These are phyloP conservation scores for Temnothorax ravouxi DNA, from an alignment of 2,888 invertebrate genomes.

Conservation along the genomic window DNA sequence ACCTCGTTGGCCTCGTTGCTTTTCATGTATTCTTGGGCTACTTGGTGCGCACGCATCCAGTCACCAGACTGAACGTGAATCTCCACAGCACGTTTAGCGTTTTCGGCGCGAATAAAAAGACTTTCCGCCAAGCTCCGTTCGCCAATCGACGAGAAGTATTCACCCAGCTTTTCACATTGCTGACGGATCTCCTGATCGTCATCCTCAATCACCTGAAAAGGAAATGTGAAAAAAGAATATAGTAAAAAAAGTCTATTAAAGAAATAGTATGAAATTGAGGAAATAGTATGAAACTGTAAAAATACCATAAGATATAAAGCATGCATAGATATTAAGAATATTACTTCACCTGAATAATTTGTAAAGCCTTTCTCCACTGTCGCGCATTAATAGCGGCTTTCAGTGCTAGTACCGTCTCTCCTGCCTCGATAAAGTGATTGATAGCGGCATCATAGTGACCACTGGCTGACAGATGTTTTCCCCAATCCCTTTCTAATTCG, in stretches of 20 bases:
- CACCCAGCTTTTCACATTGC: constrained; percentile 95
- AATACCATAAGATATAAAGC: not conserved
- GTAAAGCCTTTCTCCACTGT: constrained; percentile 98
- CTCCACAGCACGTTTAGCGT: constrained; percentile 95
- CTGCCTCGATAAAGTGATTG: constrained; percentile 99
- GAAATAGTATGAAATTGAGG: not conserved
- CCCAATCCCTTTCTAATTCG: constrained; percentile 97
- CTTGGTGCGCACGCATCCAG: constrained; percentile 94
- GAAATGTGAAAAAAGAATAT: not conserved
- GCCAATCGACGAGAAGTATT: constrained; percentile 93
- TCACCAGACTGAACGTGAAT: constrained; percentile 94
- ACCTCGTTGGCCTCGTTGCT: constrained; percentile 92
- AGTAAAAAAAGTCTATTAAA: not conserved
- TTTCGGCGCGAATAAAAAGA: constrained; percentile 93
- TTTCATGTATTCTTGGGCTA: constrained; percentile 92
- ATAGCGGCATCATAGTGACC: constrained; percentile 98
- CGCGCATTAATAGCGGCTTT: constrained; percentile 96
- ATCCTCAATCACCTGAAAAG: constrained; percentile 92
- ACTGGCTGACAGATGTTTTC: constrained; percentile 92
- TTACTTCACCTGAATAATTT: constrained; percentile 90
- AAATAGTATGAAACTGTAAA: not conserved
- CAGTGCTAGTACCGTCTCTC: constrained; percentile 94
- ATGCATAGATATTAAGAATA: not conserved
- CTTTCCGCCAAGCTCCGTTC: constrained; percentile 96
- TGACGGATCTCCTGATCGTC: constrained; percentile 91